Base-by-base conservation (phyloP, 1,140 invertebrate genomes). In the Pectinophora gossypiella region DNA sequence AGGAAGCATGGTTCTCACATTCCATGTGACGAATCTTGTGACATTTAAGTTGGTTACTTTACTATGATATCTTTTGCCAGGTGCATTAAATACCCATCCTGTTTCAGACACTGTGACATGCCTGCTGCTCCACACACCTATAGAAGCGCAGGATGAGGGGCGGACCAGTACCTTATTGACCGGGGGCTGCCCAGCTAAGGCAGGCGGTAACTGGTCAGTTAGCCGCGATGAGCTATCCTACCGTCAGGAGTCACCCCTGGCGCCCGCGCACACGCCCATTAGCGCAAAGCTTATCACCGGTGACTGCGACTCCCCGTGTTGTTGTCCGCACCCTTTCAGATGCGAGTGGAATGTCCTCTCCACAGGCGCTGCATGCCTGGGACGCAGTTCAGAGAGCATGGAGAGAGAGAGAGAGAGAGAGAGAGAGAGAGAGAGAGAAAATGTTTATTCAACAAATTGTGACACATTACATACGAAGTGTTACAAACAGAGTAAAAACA, bases 141-240 rank as follows among this genome's bases (percentile, higher is more conserved):
- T n/a, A 45, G 43, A 15, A 45, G 43, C 43, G 12, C 43, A 45
- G 7, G 7, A 16, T 22, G 43, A 18, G 43, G 43, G 48, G 18
- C 52, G 52, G 51, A 52, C 32, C 45, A 48, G 53, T 55, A 60
- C 52, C 57, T 54, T 59, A 59, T 22, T 54, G 57, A 16, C 57
- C 23, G 48, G 52, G 54, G 54, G 54, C 51, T 61, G 51, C 59
- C 59, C 59, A 54, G 54, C 48, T 61, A 13, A 51, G 43, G 59
- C 59, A 23, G 51, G 54, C 54, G 55, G 51, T 43, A 43, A 43
- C 42, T 43, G 16, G 18, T 19, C 42, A 43, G 6, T 43, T 43
- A 43, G 42, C 16, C 42, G 42, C 42, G 42, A 43, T 43, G 42
- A 19, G 7, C 42, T 43, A 43, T 43, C 42, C 42, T 19, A 43